Evolutionary conservation across 2,113 vertebrate genomes (phyloP).

Genomic region (Sciurus niger): DNA sequence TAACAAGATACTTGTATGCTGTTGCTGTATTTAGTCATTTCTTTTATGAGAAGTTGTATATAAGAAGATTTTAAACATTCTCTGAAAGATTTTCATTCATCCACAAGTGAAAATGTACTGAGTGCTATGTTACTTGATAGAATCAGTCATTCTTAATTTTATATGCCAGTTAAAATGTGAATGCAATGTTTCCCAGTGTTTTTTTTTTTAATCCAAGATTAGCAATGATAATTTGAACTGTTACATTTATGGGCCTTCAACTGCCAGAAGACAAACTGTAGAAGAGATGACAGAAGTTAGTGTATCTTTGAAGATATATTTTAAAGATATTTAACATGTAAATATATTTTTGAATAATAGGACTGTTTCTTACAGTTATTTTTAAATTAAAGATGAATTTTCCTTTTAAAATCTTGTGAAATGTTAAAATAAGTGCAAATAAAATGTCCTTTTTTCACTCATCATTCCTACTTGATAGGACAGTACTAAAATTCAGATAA

Average conservation of each 20-base stretch:
- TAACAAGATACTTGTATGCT: not conserved
- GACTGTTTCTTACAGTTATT: constrained; percentile 78
- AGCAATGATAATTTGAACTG: constrained; percentile 89
- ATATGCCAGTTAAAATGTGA: constrained; percentile 77
- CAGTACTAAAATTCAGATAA: not conserved
- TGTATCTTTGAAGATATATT: constrained; percentile 86
- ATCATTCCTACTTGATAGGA: not conserved
- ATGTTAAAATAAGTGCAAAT: not conserved
- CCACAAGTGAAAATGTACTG: constrained; percentile 74
- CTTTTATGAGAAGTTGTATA: constrained; percentile 50
- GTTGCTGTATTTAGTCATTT: constrained; percentile 53
- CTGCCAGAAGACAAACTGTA: constrained; percentile 85
- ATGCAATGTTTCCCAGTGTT: constrained; percentile 81
- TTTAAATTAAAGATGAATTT: constrained; percentile 37
- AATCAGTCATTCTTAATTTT: constrained; percentile 84
- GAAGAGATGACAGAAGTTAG: constrained; percentile 86
- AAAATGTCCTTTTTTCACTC: not conserved
- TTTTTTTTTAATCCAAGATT: constrained; percentile 81
- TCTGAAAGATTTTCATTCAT: constrained; percentile 78
- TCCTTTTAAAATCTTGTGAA: not conserved
- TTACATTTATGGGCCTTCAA: constrained; percentile 82
- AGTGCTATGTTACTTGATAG: constrained; percentile 81
- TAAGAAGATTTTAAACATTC: constrained; percentile 78
- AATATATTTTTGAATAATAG: constrained; percentile 85
- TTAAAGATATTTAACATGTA: constrained; percentile 87